Evolutionary conservation across 2,113 vertebrate species (phyloP), one percentile per base, ranked within the genome.

Genomic region (Paralichthys olivaceus): DNA sequence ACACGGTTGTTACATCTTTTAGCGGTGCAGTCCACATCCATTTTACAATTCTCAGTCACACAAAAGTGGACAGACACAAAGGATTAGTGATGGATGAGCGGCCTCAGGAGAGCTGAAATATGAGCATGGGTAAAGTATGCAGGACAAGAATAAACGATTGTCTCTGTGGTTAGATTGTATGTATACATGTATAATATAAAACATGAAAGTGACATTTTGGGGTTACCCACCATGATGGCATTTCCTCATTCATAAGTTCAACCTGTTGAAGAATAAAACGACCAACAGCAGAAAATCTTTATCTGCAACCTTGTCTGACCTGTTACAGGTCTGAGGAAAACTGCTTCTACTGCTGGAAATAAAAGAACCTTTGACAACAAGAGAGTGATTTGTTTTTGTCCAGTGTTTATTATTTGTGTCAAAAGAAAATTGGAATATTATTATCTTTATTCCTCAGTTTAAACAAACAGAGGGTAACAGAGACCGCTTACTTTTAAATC

Each of bases 41-140:
- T 54, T 65, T 28, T 53, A 58, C 75, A 45, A 54, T 70, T 76
- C 64, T 25, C 47, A 1, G 2, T 19, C 49, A 19, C 28, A 61
- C 19, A 45, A 20, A 32, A 55, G 40, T 29, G 22, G 67, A 69
- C 56, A 37, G 17, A 58, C 17, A 55, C 28, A 9, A 43, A 58
- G n/a, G 47, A 65, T 68, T 65, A 71, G 53, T 28, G 57, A 57
- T 5, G 43, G 23, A 53, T 77, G 43, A 58, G 69, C 1, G 58
- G 65, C 72, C 73, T 29, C 2, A 28, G 63, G 37, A 28, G 53
- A 5, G 12, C 37, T 23, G 68, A 80, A 62, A 80, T 32, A 37
- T 5, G 57, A 82, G 49, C 37, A 13, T 2, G 32, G 32, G 6
- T 34, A 34, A 49, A 49, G 53, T 58, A 45, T 25, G 2, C 5